A percentile compares a stretch with the other conserved stretches of the same genome.
Evolutionary conservation across 2,797 vertebrate species (phyloP).

Genomic region (Poecilia velifera): DNA sequence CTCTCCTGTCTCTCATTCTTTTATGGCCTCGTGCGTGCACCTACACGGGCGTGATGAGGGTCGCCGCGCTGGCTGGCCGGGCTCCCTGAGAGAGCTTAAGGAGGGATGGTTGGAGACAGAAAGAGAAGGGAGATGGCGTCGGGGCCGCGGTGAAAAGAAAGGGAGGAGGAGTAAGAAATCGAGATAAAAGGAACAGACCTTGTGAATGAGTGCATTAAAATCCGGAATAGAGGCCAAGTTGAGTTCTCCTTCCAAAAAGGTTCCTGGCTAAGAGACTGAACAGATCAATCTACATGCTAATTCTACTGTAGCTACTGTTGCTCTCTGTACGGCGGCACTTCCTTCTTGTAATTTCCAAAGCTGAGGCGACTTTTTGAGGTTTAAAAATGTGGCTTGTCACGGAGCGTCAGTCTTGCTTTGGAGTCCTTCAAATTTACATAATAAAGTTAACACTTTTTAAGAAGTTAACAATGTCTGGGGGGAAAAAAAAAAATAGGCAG

Average conservation of each 20-base stretch:
- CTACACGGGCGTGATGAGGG: slow-evolving; percentile 80
- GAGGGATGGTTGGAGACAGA: slow-evolving; percentile 54
- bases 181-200: slow-evolving; percentile 65
- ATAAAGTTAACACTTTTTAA: background rate
- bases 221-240: slow-evolving; percentile 51
- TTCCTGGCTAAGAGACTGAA: slow-evolving; percentile 45
- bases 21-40: slow-evolving; percentile 77
- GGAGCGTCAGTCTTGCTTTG: background rate
- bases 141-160: slow-evolving; percentile 62
- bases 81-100: slow-evolving; percentile 73
- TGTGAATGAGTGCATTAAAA: slow-evolving; percentile 69
- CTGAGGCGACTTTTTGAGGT: background rate
- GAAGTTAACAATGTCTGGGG: background rate
- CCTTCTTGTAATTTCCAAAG: slow-evolving; percentile 27
- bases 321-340: slow-evolving; percentile 25
- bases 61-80: slow-evolving; percentile 67
- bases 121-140: slow-evolving; percentile 46
- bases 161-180: slow-evolving; percentile 67
- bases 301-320: slow-evolving; percentile 61
- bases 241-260: slow-evolving; percentile 51
- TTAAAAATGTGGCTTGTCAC: background rate
- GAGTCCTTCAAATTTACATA: background rate
- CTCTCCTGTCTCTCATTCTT: slow-evolving; percentile 73
- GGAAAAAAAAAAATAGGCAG: background rate
- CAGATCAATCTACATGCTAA: slow-evolving; percentile 63